Evolutionary conservation across 2,888 invertebrate genomes (phyloP).

Genomic region (Fragum fragum): DNA sequence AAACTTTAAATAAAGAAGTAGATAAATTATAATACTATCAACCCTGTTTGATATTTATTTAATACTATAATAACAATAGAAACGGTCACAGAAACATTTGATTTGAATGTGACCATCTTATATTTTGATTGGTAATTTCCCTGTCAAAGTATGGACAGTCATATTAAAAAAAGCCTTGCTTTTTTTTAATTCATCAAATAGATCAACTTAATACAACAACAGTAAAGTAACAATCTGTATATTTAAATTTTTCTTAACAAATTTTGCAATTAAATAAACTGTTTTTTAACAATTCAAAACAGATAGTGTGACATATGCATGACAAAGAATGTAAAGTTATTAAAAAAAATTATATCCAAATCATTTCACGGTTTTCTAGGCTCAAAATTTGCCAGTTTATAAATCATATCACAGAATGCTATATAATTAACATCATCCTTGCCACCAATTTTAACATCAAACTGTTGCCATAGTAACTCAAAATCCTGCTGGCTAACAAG

Average conservation of each 20-base stretch:
- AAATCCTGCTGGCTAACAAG: constrained; percentile 84
- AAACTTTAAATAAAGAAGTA: too few species aligned
- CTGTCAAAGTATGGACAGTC: too few species aligned
- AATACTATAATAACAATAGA: background rate
- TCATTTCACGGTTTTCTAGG: constrained; percentile 79
- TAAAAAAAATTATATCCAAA: background rate
- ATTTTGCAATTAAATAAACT: background rate
- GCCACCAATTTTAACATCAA: constrained; percentile 84
- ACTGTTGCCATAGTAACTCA: constrained; percentile 83
- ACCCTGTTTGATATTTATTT: background rate
- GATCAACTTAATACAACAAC: too few species aligned
- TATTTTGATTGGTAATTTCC: too few species aligned
- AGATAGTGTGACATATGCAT: background rate
- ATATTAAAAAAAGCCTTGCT: background rate
- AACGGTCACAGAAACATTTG: too few species aligned
- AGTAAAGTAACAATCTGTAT: background rate
- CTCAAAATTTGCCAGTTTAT: constrained; percentile 82
- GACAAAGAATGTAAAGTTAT: background rate
- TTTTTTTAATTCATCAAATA: too few species aligned
- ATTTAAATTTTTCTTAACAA: background rate
- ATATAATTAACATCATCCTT: constrained; percentile 84
- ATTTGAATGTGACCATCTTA: too few species aligned
- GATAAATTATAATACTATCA: background rate
- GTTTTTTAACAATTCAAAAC: background rate
- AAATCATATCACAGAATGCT: constrained; percentile 84